These are phyloP conservation scores for Craseonycteris thonglongyai DNA, from an alignment of 2,113 vertebrate genomes.

Conservation along the genomic window DNA sequence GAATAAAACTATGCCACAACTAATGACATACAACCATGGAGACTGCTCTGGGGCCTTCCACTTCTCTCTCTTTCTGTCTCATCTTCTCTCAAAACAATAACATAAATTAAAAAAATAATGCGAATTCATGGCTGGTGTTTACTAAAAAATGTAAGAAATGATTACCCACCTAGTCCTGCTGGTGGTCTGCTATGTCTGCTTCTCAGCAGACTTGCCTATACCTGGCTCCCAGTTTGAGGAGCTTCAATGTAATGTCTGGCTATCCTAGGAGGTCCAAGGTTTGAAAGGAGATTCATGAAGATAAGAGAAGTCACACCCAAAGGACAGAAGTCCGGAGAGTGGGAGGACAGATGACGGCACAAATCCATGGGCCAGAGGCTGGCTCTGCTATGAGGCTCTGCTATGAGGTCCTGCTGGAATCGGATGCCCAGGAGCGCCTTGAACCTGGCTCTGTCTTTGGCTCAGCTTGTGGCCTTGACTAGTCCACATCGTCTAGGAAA, in stretches of 20 bases:
- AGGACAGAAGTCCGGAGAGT: not conserved
- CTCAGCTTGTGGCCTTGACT: not conserved
- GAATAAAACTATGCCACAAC: no score
- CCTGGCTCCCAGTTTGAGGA: not conserved
- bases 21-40: no score
- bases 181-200: not conserved
- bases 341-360: not conserved
- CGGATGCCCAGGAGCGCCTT: not conserved
- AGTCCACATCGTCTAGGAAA: not conserved
- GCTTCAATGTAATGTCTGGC: not conserved
- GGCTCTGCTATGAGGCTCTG: no score
- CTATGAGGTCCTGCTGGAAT: not conserved
- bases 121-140: not conserved
- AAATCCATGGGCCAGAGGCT: accelerated
- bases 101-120: no score
- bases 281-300: not conserved
- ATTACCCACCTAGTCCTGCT: not conserved
- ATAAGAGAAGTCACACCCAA: not conserved
- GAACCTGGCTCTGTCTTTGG: not conserved
- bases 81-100: no score
- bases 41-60: no score
- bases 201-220: not conserved
- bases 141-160: not conserved
- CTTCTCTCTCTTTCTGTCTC: no score
- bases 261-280: not conserved